Base-by-base conservation (phyloP, 2,888 invertebrate genomes). In the Drosophila fulvimacula region DNA sequence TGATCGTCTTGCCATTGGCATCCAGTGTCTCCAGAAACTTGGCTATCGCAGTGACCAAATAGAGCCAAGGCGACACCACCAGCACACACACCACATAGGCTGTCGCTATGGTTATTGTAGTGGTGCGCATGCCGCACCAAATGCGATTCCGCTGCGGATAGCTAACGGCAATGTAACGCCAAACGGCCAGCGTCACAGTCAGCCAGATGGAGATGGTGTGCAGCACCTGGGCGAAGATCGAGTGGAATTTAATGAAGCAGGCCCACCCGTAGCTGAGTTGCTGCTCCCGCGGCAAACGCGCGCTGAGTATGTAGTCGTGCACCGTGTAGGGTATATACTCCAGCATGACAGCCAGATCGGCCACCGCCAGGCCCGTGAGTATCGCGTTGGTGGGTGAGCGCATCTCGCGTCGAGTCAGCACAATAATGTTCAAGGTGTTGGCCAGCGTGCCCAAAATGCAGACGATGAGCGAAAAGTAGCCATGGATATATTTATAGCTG, bases 131-230 rank as follows among this genome's bases (percentile, higher is more conserved):
- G 83, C 95, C 96, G 90, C 98, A 98, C 96, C 97, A 96, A 36
- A 95, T 94, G 52, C 95, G 94, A 88, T 96, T 97, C 76, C 94
- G 94, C 79, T 96, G 96, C 0, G 98, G 98, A 91, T 95, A 95
- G 1, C 96, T 97, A 1, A 97, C 95, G n/a, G 96, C 96, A 49
- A 98, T 95, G 91, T 97, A 98, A 6, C 98, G 94, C 97, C 98
- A 99, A 15, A 98, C 96, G 0, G 98, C 98, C 68, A 99, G 92
- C 3, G 97, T 96, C 4, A 98, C 96, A 0, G 98, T 98, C 80
- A 98, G 93, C 95, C 97, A 98, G 81, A 98, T 98, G 2, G 98
- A 97, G 76, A 98, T 96, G 2, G 98, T 98, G 92, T 97, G 97
- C 89, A 96, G 95, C 36, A 96, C 95, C 92, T 98, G 97, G 17